Evolutionary conservation across 2,797 vertebrate genomes (phyloP), one percentile per base, ranked within the genome.

Genomic region (Rhodeus uyekii): DNA sequence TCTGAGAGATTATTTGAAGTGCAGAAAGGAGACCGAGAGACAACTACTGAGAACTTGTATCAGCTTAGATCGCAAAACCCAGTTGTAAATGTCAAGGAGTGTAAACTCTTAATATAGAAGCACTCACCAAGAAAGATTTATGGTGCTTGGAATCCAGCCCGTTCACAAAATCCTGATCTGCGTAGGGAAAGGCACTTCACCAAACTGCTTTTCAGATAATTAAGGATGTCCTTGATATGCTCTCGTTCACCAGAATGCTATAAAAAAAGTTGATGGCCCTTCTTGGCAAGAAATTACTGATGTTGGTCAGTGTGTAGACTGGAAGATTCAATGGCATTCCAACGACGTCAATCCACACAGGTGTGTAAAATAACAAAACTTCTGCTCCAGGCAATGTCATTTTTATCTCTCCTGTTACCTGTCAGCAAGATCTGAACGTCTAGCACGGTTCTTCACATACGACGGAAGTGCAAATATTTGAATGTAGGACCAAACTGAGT

Each of bases 1-100:
- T 99, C 72, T 73, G 73, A 83, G 60, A 63, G 73, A 55, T 24
- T 27, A 63, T 76, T 38, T 16, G 67, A 38, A 78, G 53, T 29
- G 32, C 69, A 39, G 29, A 34, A 46, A 53, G 64, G 69, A 46
- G 64, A 46, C 27, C 1, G 53, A 75, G 46, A 77, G 72, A 76
- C 73, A 73, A 65, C 67, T 75, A 63, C 42, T 55, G 36, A 82
- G 50, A 44, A 63, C 13, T 10, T 50, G 48, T 39, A 46, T 80
- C 42, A 72, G 76, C 58, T 39, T 67, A 61, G 69, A 80, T 27
- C 29, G 68, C 67, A 65, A 67, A 76, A 75, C 50, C 74, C 58
- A 78, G 81, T 75, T 85, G 44, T 55, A 75, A 85, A 76, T 80
- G 76, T 74, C 44, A 80, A 63, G 50, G 46, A 83, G 64, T 76